Percentiles rank a stretch among this genome's conserved stretches.
Evolutionary conservation across 30 jellyfish, hydroid and myxozoan species (phyloP).

Genomic region (Phacellophora camtschatica): DNA sequence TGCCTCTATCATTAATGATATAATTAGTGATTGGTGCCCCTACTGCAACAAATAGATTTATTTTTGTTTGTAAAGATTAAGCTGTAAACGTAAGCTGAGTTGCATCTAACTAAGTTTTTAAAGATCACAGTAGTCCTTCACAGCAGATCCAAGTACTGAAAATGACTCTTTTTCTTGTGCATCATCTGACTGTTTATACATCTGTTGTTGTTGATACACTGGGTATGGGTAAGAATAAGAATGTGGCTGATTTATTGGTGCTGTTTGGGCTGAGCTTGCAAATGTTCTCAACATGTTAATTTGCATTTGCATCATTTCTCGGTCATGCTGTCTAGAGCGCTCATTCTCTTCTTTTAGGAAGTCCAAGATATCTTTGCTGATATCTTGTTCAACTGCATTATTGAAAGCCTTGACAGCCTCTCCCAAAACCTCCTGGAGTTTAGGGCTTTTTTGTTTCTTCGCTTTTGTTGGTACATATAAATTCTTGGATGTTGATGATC

Average conservation of each 20-base stretch:
- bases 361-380: background rate
- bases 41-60: background rate
- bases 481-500: background rate
- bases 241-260: slow-evolving; percentile 7
- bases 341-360: slow-evolving; percentile 1
- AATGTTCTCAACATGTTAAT: background rate
- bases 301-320: slow-evolving; percentile 5
- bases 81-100: background rate
- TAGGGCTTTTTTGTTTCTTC: background rate
- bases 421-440: slow-evolving; percentile 2
- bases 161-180: background rate
- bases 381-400: background rate
- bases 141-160: slow-evolving; percentile 10
- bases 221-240: background rate
- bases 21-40: background rate
- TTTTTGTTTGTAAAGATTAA: background rate
- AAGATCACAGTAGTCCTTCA: background rate
- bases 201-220: background rate
- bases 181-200: background rate
- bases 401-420: slow-evolving; percentile 10
- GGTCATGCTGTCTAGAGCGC: background rate
- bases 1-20: too few species aligned
- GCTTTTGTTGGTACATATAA: slow-evolving; percentile 4
- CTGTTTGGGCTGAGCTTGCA: background rate
- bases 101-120: background rate